phyloP scores from a whole-genome alignment of 2,113 vertebrate species.

The Illadopsis cleaveri region DNA sequence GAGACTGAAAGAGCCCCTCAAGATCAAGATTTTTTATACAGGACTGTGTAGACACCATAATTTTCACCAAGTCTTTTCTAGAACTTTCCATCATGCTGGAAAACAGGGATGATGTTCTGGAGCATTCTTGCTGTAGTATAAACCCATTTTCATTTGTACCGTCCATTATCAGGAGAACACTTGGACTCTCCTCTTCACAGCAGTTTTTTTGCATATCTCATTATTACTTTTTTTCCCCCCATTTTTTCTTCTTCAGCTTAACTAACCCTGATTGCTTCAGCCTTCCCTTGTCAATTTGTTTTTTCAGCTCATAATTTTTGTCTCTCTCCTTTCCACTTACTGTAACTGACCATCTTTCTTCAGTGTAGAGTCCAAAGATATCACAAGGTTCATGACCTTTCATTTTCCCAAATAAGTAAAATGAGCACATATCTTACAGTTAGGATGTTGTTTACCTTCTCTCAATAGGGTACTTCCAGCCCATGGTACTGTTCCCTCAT shows the following conservation, averaged over 20 bases:
- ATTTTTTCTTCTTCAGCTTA: background rate
- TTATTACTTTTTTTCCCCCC: rapidly evolving
- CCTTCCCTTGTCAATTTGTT: background rate
- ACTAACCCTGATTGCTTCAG: background rate
- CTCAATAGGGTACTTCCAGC: background rate
- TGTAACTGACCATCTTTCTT: background rate
- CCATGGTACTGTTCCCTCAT: background rate
- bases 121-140: background rate
- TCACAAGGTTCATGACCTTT: background rate
- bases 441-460: background rate
- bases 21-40: background rate
- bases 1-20: background rate
- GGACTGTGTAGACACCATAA: background rate
- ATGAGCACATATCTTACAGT: background rate
- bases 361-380: background rate
- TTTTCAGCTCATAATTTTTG: background rate
- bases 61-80: background rate
- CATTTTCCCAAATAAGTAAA: background rate
- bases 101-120: background rate
- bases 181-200: background rate
- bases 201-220: background rate
- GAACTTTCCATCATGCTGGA: background rate
- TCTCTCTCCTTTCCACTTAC: background rate
- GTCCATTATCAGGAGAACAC: background rate
- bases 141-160: background rate